Base-by-base conservation (phyloP, 2,113 vertebrate species). In the Notarius quadriscutis region DNA sequence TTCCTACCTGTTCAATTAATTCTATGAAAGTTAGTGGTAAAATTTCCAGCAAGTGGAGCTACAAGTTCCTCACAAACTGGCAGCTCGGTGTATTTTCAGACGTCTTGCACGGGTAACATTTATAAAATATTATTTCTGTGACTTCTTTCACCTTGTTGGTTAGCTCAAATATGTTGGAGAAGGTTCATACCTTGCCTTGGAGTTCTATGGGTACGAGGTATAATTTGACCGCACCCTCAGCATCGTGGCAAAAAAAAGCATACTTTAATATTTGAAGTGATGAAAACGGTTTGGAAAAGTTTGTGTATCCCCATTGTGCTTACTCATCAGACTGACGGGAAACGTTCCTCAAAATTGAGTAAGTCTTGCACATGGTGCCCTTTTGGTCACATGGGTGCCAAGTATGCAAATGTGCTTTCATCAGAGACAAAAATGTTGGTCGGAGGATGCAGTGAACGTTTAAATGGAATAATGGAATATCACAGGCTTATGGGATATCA, bases 241-340 rank as follows among this genome's bases (percentile, higher is more conserved):
- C n/a, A 34, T 34, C 20, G 27, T 81, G 78, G 55, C 17, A 34
- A 58, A 57, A 53, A 30, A 34, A 41, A 78, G 17, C n/a, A 58
- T 30, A 58, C n/a, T 34, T 81, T 81, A 62, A 81, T 81, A 81
- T 57, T 41, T 25, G 18, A 81, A 0, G 17, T 60, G 79, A 81
- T 81, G 79, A 81, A 81, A 81, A 41, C 30, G 57, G 30, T 81
- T 81, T 81, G 57, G 79, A 81, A 22, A 81, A 22, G 79, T 81
- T 9, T 81, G 78, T 80, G 78, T 80, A 58, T 80, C 53, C 15
- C 8, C 53, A 60, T 81, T 81, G 57, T 81, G 79, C 57, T 58
- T 81, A 34, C 11, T 62, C 20, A 34, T 60, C 41, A 57, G 30
- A 22, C 57, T 81, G 58, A 81, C 78, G 53, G 78, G 53, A 81